These are phyloP conservation scores for Melanotaenia boesemani DNA, from an alignment of 2,797 vertebrate genomes.

Conservation along the genomic window DNA sequence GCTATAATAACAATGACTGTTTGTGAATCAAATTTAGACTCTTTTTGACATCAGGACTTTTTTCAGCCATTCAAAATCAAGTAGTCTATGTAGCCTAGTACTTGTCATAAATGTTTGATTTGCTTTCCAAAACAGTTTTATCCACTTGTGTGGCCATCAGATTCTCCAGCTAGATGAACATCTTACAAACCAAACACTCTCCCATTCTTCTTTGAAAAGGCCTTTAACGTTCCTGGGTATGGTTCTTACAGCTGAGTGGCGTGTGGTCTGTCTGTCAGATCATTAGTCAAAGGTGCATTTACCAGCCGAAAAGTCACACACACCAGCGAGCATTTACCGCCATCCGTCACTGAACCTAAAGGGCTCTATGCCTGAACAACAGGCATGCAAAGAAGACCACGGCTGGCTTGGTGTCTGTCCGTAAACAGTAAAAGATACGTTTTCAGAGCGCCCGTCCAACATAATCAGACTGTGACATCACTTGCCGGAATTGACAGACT, in stretches of 20 bases:
- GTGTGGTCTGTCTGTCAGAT: constrained; percentile 66
- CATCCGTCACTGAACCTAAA: constrained; percentile 50
- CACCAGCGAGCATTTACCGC: constrained; percentile 38
- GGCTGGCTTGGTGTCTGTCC: constrained; percentile 64
- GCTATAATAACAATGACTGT: neutral
- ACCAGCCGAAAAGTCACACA: constrained; percentile 35
- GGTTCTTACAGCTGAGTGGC: constrained; percentile 48
- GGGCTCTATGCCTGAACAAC: constrained; percentile 34
- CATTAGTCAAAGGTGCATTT: constrained; percentile 71
- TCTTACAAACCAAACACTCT: constrained; percentile 54
- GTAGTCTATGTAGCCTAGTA: neutral
- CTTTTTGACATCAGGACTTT: neutral
- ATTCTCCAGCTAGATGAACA: constrained; percentile 23
- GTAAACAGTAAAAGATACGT: constrained; percentile 48
- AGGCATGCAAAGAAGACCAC: constrained; percentile 47
- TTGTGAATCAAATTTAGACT: neutral
- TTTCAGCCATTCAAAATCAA: neutral
- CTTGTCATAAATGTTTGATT: constrained; percentile 5
- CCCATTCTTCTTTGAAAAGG: constrained; percentile 46
- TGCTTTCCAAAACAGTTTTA: constrained; percentile 51
- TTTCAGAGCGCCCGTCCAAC: constrained; percentile 59
- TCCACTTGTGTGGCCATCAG: constrained; percentile 71
- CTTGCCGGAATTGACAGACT: constrained; percentile 62
- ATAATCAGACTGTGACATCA: constrained; percentile 79
- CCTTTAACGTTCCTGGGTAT: constrained; percentile 59